Percentiles rank a stretch among this genome's conserved stretches.
phyloP scores from a whole-genome alignment of 2,888 invertebrate species.

The Notocelia uddmanniana region DNA sequence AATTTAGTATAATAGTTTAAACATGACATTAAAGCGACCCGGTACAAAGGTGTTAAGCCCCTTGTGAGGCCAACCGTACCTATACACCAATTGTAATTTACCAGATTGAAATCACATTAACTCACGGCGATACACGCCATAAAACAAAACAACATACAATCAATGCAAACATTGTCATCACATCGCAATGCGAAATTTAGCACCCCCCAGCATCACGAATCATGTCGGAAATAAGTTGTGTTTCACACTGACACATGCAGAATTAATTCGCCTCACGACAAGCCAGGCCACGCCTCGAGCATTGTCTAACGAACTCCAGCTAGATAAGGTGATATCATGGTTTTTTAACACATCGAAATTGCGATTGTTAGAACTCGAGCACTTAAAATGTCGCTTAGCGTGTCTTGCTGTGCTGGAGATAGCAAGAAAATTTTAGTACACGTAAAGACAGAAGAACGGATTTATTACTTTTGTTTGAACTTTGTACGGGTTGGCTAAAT shows the following conservation, averaged over 20 bases:
- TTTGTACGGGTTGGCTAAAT: conserved; percentile 22
- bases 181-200: conserved; percentile 45
- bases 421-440: conserved; percentile 28
- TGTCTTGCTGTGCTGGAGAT: conserved; percentile 29
- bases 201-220: conserved; percentile 63
- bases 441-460: conserved; percentile 20
- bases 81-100: not conserved
- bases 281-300: conserved; percentile 71
- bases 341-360: conserved; percentile 33
- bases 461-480: conserved; percentile 23
- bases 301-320: conserved; percentile 68
- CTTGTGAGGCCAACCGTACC: no score
- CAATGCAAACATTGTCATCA: conserved; percentile 46
- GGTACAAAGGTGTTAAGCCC: no score
- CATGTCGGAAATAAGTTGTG: conserved; percentile 73
- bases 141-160: conserved; percentile 41
- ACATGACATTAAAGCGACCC: no score
- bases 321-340: conserved; percentile 45
- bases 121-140: conserved; percentile 21
- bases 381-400: conserved; percentile 38
- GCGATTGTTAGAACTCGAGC: conserved; percentile 11
- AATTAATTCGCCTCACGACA: conserved; percentile 79
- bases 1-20: no score
- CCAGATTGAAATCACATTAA: not conserved
- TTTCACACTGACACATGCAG: conserved; percentile 76